Evolutionary conservation across 53 echinoderm and acorn worm species (phyloP), one percentile per base, ranked within the genome.

Genomic region (Arbacia lixula): DNA sequence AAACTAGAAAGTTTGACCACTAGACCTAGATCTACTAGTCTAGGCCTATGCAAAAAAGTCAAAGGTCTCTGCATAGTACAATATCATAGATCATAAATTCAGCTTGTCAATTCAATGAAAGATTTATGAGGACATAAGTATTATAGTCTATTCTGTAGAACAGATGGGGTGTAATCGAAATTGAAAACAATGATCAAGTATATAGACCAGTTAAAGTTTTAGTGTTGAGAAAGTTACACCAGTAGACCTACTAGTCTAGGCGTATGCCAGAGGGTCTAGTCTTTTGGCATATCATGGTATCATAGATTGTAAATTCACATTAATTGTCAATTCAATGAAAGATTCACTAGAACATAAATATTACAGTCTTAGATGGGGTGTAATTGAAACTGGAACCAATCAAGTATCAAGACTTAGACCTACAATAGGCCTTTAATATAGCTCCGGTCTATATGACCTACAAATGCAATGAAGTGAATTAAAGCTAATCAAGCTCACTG

Each of bases 381-480:
- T 57, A 57, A 57, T 57, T 57, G 57, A 57, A 57, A 57, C 57
- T n/a, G 57, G 57, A 57, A 57, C 57, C 57, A 57, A 57, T 65
- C 2, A 65, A 65, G 37, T 65, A 65, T 65, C 33, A 29, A 65
- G 65, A 65, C 65, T 65, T 29, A 65, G 65, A 65, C 65, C 2
- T 65, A 65, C 65, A 65, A 65, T 65, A 65, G 65, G 65, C 65
- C 65, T 65, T 1, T 65, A 65, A 2, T 65, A 65, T 65, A 65
- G 65, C 65, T 65, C 65, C 65, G 65, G 65, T 65, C 65, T 65
- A 65, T 65, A 65, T 65, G 65, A 65, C 65, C 65, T 65, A 65
- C 65, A 65, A 65, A 65, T 65, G 65, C 65, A 65, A 65, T 65
- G 65, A 65, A 64, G 65, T 65, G 65, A 2, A 65, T 65, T 65